Evolutionary conservation across 2,888 invertebrate genomes (phyloP).

Genomic region (Nomada ruficornis): DNA sequence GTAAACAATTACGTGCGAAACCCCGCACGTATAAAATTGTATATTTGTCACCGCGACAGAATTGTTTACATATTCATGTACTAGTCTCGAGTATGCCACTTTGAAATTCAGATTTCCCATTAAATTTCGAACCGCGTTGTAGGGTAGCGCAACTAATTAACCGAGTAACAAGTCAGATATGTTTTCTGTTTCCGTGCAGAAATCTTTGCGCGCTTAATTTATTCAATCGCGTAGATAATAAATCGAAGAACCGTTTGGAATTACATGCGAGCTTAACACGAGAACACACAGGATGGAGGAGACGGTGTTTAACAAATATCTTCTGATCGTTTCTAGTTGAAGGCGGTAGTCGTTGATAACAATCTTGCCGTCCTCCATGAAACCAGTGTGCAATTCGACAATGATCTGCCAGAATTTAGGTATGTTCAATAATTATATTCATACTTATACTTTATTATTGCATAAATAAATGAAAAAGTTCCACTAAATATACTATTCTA

Average conservation of each 20-base stretch:
- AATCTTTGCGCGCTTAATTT: conserved; percentile 7
- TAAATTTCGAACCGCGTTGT: conserved; percentile 29
- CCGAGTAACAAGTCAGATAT: not conserved
- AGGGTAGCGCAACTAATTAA: conserved; percentile 29
- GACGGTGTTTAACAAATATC: conserved; percentile 43
- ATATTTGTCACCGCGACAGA: not conserved
- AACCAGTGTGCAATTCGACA: conserved; percentile 95
- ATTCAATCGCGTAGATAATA: conserved; percentile 20
- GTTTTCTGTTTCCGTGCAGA: conserved; percentile 2
- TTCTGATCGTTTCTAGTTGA: conserved; percentile 88
- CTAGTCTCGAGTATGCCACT: not conserved
- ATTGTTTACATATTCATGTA: conserved; percentile 24
- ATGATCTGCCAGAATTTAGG: conserved; percentile 97
- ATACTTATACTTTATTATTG: not conserved
- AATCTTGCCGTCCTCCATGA: conserved; percentile 90
- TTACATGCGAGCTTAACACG: conserved; percentile 15
- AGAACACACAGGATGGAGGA: not conserved
- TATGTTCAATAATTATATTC: conserved; percentile 79
- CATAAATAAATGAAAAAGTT: not conserved
- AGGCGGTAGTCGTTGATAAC: conserved; percentile 93
- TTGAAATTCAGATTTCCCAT: conserved; percentile 27
- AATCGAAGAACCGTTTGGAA: conserved; percentile 3
- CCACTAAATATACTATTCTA: no score
- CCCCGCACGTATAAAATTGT: conserved; percentile 17
- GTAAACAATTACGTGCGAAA: conserved; percentile 8